Base-by-base conservation (phyloP, 92 coral and sea anemone species). In the Montipora capitata region DNA sequence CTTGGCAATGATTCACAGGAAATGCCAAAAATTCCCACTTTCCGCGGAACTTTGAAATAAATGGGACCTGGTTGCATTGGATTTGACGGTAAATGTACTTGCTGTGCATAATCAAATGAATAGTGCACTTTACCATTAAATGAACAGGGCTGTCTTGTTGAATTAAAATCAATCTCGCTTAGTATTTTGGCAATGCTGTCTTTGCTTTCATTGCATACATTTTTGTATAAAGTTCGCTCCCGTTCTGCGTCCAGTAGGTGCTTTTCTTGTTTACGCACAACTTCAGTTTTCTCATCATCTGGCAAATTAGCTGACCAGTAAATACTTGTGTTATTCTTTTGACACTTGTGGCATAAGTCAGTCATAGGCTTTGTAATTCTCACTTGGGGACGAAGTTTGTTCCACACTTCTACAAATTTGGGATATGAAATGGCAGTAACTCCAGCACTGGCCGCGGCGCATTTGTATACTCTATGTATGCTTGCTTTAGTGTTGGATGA, bases 21-120 rank as follows among this genome's bases (percentile, higher is more conserved):
- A 0, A 92, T 80, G 13, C 92, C 87, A 51, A 92, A 92, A 16
- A 92, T 72, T 35, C 86, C 92, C 38, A 78, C 74, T 41, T 91
- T 92, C 15, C 92, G 84, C 2, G 35, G 35, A 27, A 27, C 35
- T 27, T 27, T 27, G 35, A 27, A 27, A 27, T 27, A 27, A 27
- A 27, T 88, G 5, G 92, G 92, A 0, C 92, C 92, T 4, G 90
- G 92, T 70, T 92, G 95, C 81, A 83, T 67, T 9, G 92, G 92
- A 40, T 92, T 84, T 38, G 82, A 56, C 39, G 92, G 92, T 10
- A 77, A 40, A 81, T 88, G 90, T 16, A 88, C 78, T 79, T 88
- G 90, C 27, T 88, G 92, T 9, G 90, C 92, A 42, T 83, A 88
- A 74, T 88, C 92, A 75, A 77, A 92, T 16, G 94, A 92, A 43